These are phyloP conservation scores for Heliconius congener DNA, from an alignment of 1,140 invertebrate species.

Conservation along the genomic window DNA sequence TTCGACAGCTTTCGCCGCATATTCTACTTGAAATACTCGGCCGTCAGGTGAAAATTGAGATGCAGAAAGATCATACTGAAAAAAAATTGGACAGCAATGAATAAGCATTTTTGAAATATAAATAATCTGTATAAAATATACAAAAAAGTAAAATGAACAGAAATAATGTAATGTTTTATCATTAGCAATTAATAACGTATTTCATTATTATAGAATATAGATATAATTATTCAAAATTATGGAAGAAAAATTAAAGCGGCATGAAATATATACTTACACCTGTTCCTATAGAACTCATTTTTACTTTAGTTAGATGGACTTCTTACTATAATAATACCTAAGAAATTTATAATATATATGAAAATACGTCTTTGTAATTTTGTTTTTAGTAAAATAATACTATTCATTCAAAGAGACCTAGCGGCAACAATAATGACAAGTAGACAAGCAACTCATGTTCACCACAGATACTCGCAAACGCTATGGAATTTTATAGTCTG, in stretches of 20 bases:
- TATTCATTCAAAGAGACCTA: slow-evolving; percentile 19
- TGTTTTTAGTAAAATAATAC: not conserved
- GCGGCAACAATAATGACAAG: slow-evolving; percentile 41
- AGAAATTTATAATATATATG: not conserved
- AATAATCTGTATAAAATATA: not conserved
- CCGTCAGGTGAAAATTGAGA: slow-evolving; percentile 99
- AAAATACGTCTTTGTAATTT: not conserved
- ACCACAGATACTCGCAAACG: slow-evolving; percentile 26
- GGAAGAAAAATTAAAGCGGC: not conserved
- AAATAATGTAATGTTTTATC: not conserved
- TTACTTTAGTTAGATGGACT: slow-evolving; percentile 28
- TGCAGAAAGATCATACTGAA: slow-evolving; percentile 98
- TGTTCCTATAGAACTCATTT: slow-evolving; percentile 97
- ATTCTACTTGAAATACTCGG: slow-evolving; percentile 99
- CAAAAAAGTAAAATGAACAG: not conserved
- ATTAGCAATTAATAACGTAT: not conserved
- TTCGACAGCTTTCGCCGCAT: slow-evolving; percentile 99
- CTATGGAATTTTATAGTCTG: not conserved
- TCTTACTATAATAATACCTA: not conserved
- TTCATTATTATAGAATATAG: not conserved
- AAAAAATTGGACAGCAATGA: slow-evolving; percentile 64
- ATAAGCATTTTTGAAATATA: slow-evolving; percentile 44
- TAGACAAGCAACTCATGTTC: slow-evolving; percentile 42
- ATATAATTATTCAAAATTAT: not conserved
- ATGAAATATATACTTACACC: slow-evolving; percentile 85